Conservation (phyloP, 2,888 invertebrate genomes). For the Troglohyphantes excavatus region DNA sequence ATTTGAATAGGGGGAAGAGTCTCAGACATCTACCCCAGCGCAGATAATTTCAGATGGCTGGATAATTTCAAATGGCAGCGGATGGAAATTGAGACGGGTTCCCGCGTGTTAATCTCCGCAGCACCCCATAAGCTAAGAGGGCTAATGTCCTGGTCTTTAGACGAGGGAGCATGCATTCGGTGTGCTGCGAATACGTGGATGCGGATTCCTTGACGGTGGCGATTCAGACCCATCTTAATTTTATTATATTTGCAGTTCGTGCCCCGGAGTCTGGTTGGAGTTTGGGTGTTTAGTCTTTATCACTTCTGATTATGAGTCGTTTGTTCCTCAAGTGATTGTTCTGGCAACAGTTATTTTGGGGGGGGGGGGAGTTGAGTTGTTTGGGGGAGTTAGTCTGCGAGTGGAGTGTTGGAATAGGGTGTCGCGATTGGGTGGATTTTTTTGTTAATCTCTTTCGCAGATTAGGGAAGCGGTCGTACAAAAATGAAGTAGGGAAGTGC, state of each 20-base stretch:
- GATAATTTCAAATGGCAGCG: constrained; percentile 52
- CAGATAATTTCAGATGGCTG: too few relatives aligned
- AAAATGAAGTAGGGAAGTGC: too few relatives aligned
- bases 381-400: neutral
- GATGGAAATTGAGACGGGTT: neutral
- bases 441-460: too few relatives aligned
- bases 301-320: constrained; percentile 34
- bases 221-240: constrained; percentile 36
- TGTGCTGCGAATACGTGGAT: constrained; percentile 7
- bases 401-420: too few relatives aligned
- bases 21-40: constrained; percentile 18
- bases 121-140: constrained; percentile 31
- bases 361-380: too few relatives aligned
- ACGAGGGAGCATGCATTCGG: constrained; percentile 36
- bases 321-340: constrained; percentile 37
- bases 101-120: neutral
- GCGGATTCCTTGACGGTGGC: constrained; percentile 34
- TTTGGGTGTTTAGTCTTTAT: constrained; percentile 53
- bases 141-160: constrained; percentile 30
- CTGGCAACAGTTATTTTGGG: constrained; percentile 32
- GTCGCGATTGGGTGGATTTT: too few relatives aligned
- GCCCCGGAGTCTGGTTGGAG: constrained; percentile 9
- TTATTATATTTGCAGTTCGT: constrained; percentile 71
- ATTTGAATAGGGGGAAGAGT: constrained; percentile 20
- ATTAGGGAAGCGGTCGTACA: too few relatives aligned